phyloP scores from a whole-genome alignment of 2,797 vertebrate species.

The Sarcoramphus papa region DNA sequence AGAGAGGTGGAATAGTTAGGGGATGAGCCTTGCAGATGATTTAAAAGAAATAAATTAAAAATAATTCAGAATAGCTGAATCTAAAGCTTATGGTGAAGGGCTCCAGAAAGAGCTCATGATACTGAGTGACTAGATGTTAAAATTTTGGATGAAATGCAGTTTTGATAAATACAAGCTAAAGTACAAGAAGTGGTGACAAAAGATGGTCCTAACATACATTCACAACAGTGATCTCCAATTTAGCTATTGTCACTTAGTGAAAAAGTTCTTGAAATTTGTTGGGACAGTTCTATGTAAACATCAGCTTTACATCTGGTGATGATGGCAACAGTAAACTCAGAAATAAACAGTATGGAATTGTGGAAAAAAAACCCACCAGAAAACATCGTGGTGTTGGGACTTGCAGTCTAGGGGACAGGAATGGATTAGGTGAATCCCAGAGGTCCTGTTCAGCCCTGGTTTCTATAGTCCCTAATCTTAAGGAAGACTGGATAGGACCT shows the following conservation, averaged over 20 bases:
- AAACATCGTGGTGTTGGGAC: background rate
- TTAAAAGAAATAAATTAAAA: background rate
- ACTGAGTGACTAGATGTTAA: background rate
- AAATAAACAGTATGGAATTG: background rate
- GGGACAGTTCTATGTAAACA: background rate
- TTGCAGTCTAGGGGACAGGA: background rate
- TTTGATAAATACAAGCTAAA: background rate
- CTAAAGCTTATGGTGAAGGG: background rate
- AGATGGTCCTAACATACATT: background rate
- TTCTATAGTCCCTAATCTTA: background rate
- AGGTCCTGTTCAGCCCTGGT: background rate
- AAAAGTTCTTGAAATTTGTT: background rate
- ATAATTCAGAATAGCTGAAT: background rate
- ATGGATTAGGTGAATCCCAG: background rate
- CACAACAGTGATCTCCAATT: background rate
- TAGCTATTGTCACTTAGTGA: background rate
- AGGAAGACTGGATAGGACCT: background rate
- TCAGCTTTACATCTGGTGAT: background rate
- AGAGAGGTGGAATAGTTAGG: background rate
- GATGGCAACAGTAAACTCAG: background rate
- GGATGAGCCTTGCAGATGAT: background rate
- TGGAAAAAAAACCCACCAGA: fast-evolving
- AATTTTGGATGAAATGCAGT: background rate
- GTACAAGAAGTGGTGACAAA: background rate
- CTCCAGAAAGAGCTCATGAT: background rate